Conservation (phyloP, 2,888 invertebrate genomes). For the Nasonia oneida region DNA sequence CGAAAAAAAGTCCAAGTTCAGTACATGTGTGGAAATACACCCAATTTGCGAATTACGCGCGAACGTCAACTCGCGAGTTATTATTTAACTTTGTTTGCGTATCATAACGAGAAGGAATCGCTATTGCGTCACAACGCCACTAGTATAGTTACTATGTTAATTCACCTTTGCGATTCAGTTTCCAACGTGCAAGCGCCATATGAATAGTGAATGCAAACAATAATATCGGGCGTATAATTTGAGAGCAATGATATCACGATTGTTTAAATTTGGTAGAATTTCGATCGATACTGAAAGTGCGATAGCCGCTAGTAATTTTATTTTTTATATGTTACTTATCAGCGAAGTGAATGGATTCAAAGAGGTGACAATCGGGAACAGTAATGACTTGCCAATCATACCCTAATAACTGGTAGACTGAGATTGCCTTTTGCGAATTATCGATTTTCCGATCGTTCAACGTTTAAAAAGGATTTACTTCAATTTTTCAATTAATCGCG, state of each 20-base stretch:
- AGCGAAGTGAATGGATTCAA: not conserved
- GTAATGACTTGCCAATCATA: not conserved
- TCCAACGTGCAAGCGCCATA: not conserved
- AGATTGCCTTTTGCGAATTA: not conserved
- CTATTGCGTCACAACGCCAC: not conserved
- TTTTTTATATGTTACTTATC: too few relatives aligned
- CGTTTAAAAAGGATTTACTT: not conserved
- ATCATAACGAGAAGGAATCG: not conserved
- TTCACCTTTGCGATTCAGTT: constrained; percentile 7
- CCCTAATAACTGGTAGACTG: not conserved
- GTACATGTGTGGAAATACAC: not conserved
- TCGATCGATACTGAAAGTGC: too few relatives aligned
- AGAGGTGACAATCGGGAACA: not conserved
- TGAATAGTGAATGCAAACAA: not conserved
- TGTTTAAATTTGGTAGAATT: not conserved
- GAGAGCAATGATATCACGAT: not conserved
- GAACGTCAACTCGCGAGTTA: not conserved
- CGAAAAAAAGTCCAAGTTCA: not conserved
- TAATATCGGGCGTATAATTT: not conserved
- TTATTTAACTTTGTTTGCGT: not conserved
- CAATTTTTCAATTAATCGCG: not conserved
- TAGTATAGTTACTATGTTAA: not conserved
- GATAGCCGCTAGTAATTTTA: too few relatives aligned
- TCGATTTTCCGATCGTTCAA: not conserved
- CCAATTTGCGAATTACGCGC: not conserved